Base-by-base conservation (phyloP, 2,888 invertebrate species). In the Aphidoletes aphidimyza region DNA sequence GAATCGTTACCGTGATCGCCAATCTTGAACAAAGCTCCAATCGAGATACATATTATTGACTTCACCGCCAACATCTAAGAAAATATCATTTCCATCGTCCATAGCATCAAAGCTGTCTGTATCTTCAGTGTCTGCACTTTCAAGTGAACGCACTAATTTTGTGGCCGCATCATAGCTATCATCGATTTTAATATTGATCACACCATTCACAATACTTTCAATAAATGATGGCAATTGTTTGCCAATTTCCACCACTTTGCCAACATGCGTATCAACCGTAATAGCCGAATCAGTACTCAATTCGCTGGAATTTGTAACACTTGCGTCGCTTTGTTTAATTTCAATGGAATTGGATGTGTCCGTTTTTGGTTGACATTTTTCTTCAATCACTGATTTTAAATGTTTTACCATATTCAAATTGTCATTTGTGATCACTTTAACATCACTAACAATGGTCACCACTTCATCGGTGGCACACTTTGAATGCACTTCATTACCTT, bases 11-110 rank as follows among this genome's bases (percentile, higher is more conserved):
- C 93, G 92, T 90, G 93, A 92, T 88, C 94, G 91, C 94, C 94
- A 94, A 88, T 93, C 93, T 89, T 94, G 94, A 84, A 94, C 94
- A 88, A 94, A 94, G 88, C 94, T 94, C 94, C 94, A 94, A 88
- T 94, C 94, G 86, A 93, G 93, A 86, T 92, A 90, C 87, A 91
- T 91, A 86, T 89, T 90, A 49, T 83, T 83, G 17, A 83, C 34
- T 85, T 89, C 89, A 87, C 91, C 90, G 86, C 90, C 90, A 85
- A 91, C 89, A 87, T 89, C 87, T 81, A 89, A 89, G 9, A 30
- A 45, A 19, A 83, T 19, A 34, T 47, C 42, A 89, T 89, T 88
- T 26, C 69, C 69, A 85, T 89, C 89, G n/a, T 81, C 39, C 3
- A 39, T 37, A 8, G 36, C 39, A 85, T 89, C 89, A 84, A 88